Evolutionary conservation across 2,113 vertebrate species (phyloP), one percentile per base, ranked within the genome.

Genomic region (Sorex araneus): DNA sequence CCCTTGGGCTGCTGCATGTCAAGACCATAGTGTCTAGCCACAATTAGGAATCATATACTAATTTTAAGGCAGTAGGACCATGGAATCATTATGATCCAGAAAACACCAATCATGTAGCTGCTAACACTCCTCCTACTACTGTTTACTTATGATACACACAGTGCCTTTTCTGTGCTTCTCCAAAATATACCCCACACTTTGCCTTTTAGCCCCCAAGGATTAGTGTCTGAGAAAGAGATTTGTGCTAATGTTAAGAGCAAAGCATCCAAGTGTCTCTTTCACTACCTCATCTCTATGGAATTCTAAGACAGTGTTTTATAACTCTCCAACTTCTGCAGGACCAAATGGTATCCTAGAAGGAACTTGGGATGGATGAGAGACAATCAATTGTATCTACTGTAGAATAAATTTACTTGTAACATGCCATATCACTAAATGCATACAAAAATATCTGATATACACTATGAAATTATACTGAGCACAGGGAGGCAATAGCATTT

Each of bases 331-430:
- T 71, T 93, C 76, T 80, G 43, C 16, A 70, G 6, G 28, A 73
- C 11, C 45, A 75, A 76, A 80, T 13, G 0, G 1, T 64, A 50
- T 0, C 27, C 9, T 32, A 83, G 28, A 1, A 86, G 11, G 70
- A 73, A n/a, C 54, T 73, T 21, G 2, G 12, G 89, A 89, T 54
- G 4, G 25, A 81, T 70, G 10, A 78, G 5, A 78, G 23, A 36
- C 6, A 45, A 50, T 43, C 47, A 30, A 75, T 4, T 16, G 34
- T 45, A 40, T 30, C 54, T 50, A 66, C 8, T 47, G 32, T 11
- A 57, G n/a, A 80, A 63, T 89, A 79, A 70, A 43, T 73, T 88
- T 78, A 85, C n/a, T 90, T 74, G 85, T 32, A 91, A 57, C 2
- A 32, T 77, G 8, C 64, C 60, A 32, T 60, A 36, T 84, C 30